Evolutionary conservation across 2,113 vertebrate species (phyloP).

Genomic region (Maylandia zebra): DNA sequence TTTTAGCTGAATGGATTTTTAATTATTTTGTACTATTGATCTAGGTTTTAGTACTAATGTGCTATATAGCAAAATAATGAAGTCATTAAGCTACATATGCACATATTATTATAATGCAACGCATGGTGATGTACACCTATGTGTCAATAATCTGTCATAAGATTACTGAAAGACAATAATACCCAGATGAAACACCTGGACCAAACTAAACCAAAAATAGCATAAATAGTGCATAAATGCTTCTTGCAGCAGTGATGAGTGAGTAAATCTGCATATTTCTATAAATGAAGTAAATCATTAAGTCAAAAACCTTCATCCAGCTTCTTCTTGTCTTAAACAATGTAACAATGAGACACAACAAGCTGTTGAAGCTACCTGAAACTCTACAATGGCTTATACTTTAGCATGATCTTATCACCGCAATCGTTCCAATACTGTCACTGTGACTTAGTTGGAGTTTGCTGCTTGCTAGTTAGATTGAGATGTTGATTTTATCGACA

Average conservation of each 20-base stretch:
- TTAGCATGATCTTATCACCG: not conserved
- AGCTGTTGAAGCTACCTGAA: not conserved
- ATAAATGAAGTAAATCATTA: not conserved
- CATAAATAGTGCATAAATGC: not conserved
- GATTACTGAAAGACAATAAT: not conserved
- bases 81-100: not conserved
- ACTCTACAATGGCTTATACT: not conserved
- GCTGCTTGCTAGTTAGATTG: not conserved
- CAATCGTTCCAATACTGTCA: not conserved
- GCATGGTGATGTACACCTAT: not conserved
- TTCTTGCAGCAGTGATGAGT: not conserved
- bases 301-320: not conserved
- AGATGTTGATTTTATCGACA: not conserved
- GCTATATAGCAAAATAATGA: not conserved
- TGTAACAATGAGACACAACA: not conserved
- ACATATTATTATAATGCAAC: not conserved
- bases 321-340: not conserved
- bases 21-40: not conserved
- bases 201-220: not conserved
- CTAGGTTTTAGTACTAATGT: not conserved
- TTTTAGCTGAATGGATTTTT: not conserved
- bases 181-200: not conserved
- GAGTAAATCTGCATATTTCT: not conserved
- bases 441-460: not conserved
- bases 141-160: not conserved